A percentile compares a stretch with the other conserved stretches of the same genome.
These are phyloP conservation scores for Cotesia chilonis DNA, from an alignment of 1,140 invertebrate genomes.

Conservation along the genomic window DNA sequence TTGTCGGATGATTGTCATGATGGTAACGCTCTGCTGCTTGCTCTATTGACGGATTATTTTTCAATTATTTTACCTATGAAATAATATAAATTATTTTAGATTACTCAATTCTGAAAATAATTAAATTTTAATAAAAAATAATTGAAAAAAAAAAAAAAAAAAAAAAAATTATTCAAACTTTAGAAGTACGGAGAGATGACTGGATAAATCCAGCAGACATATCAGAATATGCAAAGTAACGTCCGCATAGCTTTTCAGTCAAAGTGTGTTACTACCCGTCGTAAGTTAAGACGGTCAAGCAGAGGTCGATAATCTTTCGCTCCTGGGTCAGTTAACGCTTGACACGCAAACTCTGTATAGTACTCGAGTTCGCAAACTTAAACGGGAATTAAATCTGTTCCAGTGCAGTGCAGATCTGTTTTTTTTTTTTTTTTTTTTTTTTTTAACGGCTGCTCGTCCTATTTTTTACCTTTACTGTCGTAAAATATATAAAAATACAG, in stretches of 20 bases:
- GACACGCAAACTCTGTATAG: conserved; percentile 37
- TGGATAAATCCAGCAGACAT: neutral
- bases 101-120: conserved; percentile 4
- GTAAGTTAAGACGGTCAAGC: conserved; percentile 42
- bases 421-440: too few species aligned
- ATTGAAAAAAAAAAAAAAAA: too few species aligned
- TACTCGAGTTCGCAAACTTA: neutral
- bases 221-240: conserved; percentile 35
- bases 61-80: neutral
- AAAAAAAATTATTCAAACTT: neutral
- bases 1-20: conserved; percentile 34
- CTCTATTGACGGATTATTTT: conserved; percentile 29
- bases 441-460: neutral
- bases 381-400: neutral
- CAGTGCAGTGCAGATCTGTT: neutral
- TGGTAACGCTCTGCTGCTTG: conserved; percentile 30
- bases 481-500: too few species aligned
- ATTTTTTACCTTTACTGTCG: neutral
- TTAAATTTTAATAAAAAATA: neutral
- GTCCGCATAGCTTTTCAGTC: conserved; percentile 36
- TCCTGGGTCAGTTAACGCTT: conserved; percentile 43
- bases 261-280: conserved; percentile 29
- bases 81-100: neutral
- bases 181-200: neutral
- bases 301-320: conserved; percentile 43